Conservation (phyloP, 2,888 invertebrate genomes). For the Stenodera caucasica region DNA sequence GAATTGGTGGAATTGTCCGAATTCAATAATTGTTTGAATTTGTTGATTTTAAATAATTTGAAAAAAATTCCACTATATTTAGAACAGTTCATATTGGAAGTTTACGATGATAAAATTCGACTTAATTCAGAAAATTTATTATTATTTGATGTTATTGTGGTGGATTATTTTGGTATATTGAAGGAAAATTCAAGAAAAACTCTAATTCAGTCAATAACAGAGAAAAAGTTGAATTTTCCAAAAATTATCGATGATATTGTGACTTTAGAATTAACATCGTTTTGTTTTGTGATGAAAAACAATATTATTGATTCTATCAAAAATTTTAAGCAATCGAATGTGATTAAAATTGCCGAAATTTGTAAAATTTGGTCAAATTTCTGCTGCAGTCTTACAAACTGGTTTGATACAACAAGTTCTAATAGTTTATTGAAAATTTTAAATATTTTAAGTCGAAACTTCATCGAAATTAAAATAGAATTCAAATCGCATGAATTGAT, state of each 20-base stretch:
- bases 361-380: slow-evolving; percentile 6
- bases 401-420: neutral
- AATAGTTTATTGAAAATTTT: slow-evolving; percentile 9
- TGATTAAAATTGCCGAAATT: neutral
- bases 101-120: neutral
- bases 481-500: neutral
- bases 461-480: slow-evolving; percentile 13
- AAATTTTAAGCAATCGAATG: neutral
- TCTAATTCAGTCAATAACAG: neutral
- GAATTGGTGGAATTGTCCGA: neutral
- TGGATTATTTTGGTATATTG: neutral
- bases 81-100: neutral
- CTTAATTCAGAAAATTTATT: neutral
- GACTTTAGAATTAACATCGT: neutral
- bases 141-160: neutral
- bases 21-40: neutral
- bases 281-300: neutral
- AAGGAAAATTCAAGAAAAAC: neutral
- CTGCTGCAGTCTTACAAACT: neutral
- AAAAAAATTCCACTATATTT: neutral
- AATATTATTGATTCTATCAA: neutral
- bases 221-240: neutral
- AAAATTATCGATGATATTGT: neutral
- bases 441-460: neutral
- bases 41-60: neutral